These are phyloP conservation scores for Petroica traversi DNA, from an alignment of 2,113 vertebrate species.

Conservation along the genomic window DNA sequence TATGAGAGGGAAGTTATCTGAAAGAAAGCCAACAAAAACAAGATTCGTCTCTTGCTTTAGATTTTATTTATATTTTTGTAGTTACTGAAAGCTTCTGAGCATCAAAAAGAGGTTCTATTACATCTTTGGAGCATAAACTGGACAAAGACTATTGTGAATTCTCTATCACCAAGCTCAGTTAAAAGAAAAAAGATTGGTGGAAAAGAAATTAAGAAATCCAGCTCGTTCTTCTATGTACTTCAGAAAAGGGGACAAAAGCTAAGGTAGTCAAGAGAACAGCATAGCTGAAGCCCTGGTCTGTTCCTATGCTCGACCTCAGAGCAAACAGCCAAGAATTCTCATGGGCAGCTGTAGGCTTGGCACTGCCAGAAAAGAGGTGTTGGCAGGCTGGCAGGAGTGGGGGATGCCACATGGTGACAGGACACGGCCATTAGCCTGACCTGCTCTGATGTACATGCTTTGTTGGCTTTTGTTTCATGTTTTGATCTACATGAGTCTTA, in stretches of 20 bases:
- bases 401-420: background rate
- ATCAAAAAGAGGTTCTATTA: background rate
- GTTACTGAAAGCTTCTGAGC: background rate
- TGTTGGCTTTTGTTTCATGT: background rate
- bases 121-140: background rate
- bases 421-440: background rate
- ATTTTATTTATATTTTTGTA: background rate
- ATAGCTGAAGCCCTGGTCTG: background rate
- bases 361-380: background rate
- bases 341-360: background rate
- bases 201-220: background rate
- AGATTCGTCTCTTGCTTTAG: background rate
- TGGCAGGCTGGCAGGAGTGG: background rate
- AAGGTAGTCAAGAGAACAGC: background rate
- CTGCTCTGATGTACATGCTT: background rate
- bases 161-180: background rate
- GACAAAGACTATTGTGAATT: background rate
- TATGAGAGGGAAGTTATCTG: background rate
- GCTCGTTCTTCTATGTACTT: background rate
- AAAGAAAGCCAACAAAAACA: background rate
- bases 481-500: background rate
- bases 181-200: background rate
- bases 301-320: rapidly evolving
- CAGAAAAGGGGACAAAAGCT: background rate
- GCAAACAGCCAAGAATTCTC: background rate